These are phyloP conservation scores for Labeo calbasu DNA, from an alignment of 2,797 vertebrate genomes.

Conservation along the genomic window DNA sequence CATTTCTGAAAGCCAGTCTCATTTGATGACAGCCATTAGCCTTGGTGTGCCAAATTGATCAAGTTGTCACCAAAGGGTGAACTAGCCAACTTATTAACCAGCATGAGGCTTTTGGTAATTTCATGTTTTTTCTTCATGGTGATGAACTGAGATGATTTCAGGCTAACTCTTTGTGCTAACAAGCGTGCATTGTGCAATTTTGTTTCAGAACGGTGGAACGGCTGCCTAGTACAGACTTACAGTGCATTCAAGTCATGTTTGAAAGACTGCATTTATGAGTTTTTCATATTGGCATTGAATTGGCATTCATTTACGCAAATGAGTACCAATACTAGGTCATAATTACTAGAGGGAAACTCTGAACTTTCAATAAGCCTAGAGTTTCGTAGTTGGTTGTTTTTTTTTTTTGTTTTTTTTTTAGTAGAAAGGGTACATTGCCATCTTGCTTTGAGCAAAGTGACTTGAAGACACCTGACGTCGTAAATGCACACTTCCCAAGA, in stretches of 20 bases:
- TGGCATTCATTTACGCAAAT: no score
- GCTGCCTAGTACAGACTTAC: background rate
- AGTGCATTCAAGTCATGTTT: background rate
- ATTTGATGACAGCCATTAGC: constrained; percentile 82
- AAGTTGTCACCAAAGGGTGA: constrained; percentile 73
- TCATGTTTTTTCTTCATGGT: constrained; percentile 64
- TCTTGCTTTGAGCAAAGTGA: no score
- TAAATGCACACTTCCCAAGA: background rate
- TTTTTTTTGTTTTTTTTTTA: no score
- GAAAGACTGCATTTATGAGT: background rate
- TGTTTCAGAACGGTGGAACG: background rate
- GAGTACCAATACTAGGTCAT: no score
- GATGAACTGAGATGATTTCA: background rate
- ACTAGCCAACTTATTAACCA: constrained; percentile 75
- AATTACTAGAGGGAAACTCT: no score
- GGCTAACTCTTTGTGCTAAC: constrained; percentile 7
- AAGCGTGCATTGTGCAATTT: background rate
- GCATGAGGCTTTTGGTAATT: constrained; percentile 69
- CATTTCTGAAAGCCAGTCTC: constrained; percentile 76
- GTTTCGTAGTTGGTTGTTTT: no score
- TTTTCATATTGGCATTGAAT: no score
- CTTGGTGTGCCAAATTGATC: constrained; percentile 77
- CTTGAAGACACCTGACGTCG: no score
- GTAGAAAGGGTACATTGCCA: no score
- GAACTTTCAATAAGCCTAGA: no score